These are phyloP conservation scores for Echinops telfairi DNA, from an alignment of 2,113 vertebrate genomes.

Conservation along the genomic window DNA sequence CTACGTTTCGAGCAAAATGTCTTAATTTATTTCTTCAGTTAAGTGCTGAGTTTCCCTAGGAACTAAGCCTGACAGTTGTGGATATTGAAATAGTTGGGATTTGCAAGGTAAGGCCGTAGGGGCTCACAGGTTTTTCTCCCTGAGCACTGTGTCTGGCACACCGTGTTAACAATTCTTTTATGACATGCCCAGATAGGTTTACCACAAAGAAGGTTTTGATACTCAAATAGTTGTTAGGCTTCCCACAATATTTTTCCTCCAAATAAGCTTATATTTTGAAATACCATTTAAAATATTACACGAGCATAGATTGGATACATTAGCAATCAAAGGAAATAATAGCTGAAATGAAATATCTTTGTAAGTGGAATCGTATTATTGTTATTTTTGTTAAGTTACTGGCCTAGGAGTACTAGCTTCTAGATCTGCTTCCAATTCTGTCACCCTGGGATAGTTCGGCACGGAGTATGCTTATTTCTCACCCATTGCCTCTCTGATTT, in stretches of 20 bases:
- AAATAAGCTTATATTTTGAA: not conserved
- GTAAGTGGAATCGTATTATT: not conserved
- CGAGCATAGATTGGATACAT: not conserved
- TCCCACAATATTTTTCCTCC: not conserved
- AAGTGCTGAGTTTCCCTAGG: not conserved
- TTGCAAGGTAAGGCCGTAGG: not conserved
- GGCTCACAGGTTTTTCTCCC: not conserved
- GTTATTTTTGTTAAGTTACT: not conserved
- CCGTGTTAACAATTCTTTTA: not conserved
- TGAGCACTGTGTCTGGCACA: not conserved
- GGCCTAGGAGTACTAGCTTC: not conserved
- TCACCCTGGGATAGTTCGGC: not conserved
- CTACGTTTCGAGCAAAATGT: slow-evolving; percentile 23
- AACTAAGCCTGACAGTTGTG: not conserved
- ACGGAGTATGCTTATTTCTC: not conserved
- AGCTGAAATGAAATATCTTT: not conserved
- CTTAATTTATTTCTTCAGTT: slow-evolving; percentile 36
- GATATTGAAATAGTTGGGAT: not conserved
- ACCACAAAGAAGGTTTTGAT: not conserved
- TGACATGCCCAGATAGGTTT: not conserved
- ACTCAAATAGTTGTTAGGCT: slow-evolving; percentile 4
- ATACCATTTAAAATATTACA: not conserved
- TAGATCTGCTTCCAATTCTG: not conserved
- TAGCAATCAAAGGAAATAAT: not conserved
- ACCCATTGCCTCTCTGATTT: not conserved